phyloP scores from a whole-genome alignment of 2,888 invertebrate genomes.

The Dolichomitus sp. region DNA sequence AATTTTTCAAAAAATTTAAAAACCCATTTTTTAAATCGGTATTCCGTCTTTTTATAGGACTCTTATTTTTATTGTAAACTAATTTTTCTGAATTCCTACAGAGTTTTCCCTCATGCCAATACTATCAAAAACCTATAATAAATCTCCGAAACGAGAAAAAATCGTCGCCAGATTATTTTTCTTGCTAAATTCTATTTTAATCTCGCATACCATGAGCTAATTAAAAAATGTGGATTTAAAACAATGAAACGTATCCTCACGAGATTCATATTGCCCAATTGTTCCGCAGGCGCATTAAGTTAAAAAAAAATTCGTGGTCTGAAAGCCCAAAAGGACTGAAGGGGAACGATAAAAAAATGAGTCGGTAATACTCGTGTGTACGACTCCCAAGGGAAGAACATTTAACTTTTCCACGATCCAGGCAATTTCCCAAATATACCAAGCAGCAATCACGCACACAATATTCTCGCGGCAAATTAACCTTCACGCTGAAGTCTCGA shows the following conservation, averaged over 20 bases:
- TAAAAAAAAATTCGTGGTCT: not conserved
- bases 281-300: too few species aligned
- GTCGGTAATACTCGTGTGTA: not conserved
- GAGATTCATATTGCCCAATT: too few species aligned
- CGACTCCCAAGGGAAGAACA: not conserved
- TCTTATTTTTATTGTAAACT: too few species aligned
- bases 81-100: too few species aligned
- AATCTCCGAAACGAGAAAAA: not conserved
- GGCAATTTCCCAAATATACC: constrained; percentile 11
- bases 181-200: not conserved
- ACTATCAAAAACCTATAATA: too few species aligned
- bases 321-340: not conserved
- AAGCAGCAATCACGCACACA: not conserved
- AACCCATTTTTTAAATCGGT: too few species aligned
- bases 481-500: not conserved
- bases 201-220: not conserved
- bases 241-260: not conserved
- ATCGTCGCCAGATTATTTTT: not conserved
- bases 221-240: not conserved
- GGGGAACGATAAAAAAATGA: not conserved
- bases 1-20: too few species aligned
- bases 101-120: too few species aligned
- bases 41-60: too few species aligned
- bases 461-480: not conserved
- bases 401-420: constrained; percentile 7